Evolutionary conservation across 2,113 vertebrate species (phyloP).

Genomic region (Gymnarchus niloticus): DNA sequence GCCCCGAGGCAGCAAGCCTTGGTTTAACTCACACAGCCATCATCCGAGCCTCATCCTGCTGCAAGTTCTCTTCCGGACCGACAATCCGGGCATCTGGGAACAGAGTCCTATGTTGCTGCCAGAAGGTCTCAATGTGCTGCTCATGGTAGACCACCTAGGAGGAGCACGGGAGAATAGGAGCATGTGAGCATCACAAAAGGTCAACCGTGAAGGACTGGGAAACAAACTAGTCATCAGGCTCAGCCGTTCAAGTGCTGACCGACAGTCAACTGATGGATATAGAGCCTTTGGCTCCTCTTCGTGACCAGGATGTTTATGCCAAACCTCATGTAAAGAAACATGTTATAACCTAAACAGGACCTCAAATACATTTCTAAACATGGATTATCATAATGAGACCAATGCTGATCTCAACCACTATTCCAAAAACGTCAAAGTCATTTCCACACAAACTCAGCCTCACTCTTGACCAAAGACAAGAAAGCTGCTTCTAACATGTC

Average conservation of each 20-base stretch:
- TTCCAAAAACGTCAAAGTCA: neutral
- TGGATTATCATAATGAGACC: no score
- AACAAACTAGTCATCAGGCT: no score
- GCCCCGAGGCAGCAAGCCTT: neutral
- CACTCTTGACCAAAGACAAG: neutral
- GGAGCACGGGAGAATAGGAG: neutral
- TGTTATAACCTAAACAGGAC: neutral
- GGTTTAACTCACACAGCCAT: constrained; percentile 65
- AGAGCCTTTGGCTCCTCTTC: neutral
- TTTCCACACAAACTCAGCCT: neutral
- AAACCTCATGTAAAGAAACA: neutral
- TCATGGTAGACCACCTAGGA: constrained; percentile 68
- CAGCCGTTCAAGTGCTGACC: no score
- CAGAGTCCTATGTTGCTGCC: constrained; percentile 51
- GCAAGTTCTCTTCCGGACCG: constrained; percentile 68
- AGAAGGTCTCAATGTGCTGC: constrained; percentile 56
- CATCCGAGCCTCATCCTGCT: constrained; percentile 60
- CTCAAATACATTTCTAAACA: no score
- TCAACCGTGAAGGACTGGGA: neutral
- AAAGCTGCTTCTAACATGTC: no score
- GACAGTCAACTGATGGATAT: neutral
- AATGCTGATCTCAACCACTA: neutral
- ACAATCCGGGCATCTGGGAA: constrained; percentile 57
- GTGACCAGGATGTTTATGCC: neutral
- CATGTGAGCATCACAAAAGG: neutral